Conservation (phyloP, 2,797 vertebrate species). For the Staurois parvus region DNA sequence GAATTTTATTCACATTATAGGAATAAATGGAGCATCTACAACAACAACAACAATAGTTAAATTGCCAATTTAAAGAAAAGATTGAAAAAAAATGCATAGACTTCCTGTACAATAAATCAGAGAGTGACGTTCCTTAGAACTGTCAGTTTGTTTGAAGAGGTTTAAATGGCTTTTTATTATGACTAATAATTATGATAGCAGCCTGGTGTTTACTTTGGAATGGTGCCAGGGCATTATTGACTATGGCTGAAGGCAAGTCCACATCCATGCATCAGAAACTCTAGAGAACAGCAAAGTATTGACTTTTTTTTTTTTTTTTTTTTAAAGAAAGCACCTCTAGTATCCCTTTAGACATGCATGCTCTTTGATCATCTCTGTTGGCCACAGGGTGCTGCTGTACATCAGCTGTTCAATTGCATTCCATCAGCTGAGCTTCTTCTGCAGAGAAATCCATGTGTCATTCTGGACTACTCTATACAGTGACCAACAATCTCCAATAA, state of each 20-base stretch:
- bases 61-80: not conserved
- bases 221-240: slow-evolving; percentile 3
- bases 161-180: not conserved
- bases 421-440: not conserved
- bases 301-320: not conserved
- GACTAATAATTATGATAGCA: not conserved
- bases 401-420: not conserved
- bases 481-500: too few relatives aligned
- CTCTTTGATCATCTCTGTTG: not conserved
- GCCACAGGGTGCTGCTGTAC: not conserved
- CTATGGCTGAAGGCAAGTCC: not conserved
- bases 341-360: not conserved
- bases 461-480: too few relatives aligned
- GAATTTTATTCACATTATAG: not conserved
- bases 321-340: not conserved
- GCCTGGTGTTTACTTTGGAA: slow-evolving; percentile 9
- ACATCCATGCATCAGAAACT: slow-evolving; percentile 2
- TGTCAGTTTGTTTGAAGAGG: not conserved
- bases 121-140: not conserved
- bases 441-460: too few relatives aligned
- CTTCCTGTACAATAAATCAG: not conserved
- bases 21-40: not conserved
- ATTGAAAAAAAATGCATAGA: not conserved
- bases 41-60: not conserved
- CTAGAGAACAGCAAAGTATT: not conserved